Evolutionary conservation across 2,797 vertebrate genomes (phyloP), one percentile per base, ranked within the genome.

Genomic region (Scomberomorus guttatus): DNA sequence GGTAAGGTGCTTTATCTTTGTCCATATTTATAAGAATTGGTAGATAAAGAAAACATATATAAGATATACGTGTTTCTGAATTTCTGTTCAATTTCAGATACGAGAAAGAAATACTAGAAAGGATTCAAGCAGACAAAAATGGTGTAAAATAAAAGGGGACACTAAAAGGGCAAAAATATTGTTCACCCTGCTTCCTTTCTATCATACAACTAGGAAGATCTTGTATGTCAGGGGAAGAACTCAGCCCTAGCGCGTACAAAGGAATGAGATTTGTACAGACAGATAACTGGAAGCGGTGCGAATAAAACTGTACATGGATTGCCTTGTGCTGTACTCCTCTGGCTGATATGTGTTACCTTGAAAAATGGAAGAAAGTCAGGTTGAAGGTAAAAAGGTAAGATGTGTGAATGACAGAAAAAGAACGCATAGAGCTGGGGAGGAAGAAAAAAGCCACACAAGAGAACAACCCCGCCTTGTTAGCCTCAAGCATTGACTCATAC

Each of bases 1-100:
- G 91, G 92, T 93, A 91, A 90, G 90, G 4, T 17, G 39, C 1
- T 78, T 56, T 73, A 34, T 44, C 39, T 71, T 74, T 64, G 4
- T 66, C 12, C 73, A 20, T n/a, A 32, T 67, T 59, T 37, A 6
- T 22, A 29, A 20, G 5, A 24, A 2, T 15, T 22, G 2, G 37
- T 72, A 42, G 5, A 52, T 54, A 8, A 63, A 54, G 18, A 61
- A 61, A 66, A 37, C 3, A 11, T 7, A 34, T 24, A 6, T 15
- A 18, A 25, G 17, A 5, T 67, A 52, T n/a, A 24, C 58, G 0
- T 2, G 66, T 32, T 52, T 8, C 32, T 55, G 22, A 48, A 37
- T 42, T 68, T 71, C 22, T 27, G 10, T 58, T 69, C 73, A 32
- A 63, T 77, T 74, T 64, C 11, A 60, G 14, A 32, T 55, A n/a